Base-by-base conservation (phyloP, 2,797 vertebrate species). In the Acropternis orthonyx region DNA sequence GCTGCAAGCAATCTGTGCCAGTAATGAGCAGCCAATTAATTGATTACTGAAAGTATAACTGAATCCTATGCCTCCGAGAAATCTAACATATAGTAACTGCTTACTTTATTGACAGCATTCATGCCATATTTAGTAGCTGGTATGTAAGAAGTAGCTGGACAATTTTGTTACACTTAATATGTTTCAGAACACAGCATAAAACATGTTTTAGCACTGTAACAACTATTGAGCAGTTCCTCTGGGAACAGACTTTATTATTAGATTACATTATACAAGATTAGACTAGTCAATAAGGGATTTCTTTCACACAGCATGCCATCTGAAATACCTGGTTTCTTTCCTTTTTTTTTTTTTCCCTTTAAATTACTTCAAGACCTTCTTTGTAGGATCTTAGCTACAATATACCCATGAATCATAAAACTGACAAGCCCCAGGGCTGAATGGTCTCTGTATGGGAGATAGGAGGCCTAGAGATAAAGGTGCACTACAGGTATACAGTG, bases 341-440 rank as follows among this genome's bases (percentile, higher is more conserved):
- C 18, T 16, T 51, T 59, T 55, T 62, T 69, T 88, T 66, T 59
- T 74, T 66, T n/a, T 46, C 37, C 37, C 37, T 89, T 96, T 75
- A 97, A 98, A 97, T 98, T 97, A 97, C 92, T 98, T 95, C 91
- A 97, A 97, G 97, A 96, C 97, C 75, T 97, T 97, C 88, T 97
- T 97, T 97, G 96, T 87, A 91, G 96, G 93, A 97, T 89, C 84
- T 95, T 96, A 85, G 93, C 96, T 96, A 96, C 96, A 97, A 97
- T 98, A 97, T 96, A 95, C 61, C 96, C 95, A 97, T 97, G 96
- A 97, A 97, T 98, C 97, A 98, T 97, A 98, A 98, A 97, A 96
- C 49, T 97, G 97, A 97, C 97, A 98, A 97, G 97, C 97, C 96
- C 95, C 82, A 82, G 95, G 97, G 97, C 96, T 96, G 96, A 91